Base-by-base conservation (phyloP, 2,888 invertebrate species). In the Proisotoma minuta region DNA sequence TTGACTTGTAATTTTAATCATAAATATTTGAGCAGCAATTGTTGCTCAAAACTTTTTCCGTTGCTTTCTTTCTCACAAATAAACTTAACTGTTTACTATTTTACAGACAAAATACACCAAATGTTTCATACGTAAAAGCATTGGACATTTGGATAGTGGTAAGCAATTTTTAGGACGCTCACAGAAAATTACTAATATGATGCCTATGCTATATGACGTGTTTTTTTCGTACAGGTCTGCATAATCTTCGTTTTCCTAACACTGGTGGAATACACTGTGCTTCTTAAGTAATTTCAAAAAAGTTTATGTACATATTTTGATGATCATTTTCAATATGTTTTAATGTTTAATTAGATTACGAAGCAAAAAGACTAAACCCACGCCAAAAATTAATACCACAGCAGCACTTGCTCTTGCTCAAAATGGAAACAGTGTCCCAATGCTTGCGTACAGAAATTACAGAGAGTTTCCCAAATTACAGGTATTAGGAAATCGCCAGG, bases 131-230 rank as follows among this genome's bases (percentile, higher is more conserved):
- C 49, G 72, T 72, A 5, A 43, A 43, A 54, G 73, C 70, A 10
- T 54, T 73, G 54, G 73, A 73, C 47, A 73, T 73, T 51, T 73
- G 71, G 73, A 73, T 73, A 71, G 71, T 73, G 49, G 64, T 52
- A 29, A 28, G 52, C n/a, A 57, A 34, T 34, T 34, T 34, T 15
- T 34, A 34, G 34, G n/a, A n/a, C n/a, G n/a, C n/a, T n/a, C n/a
- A n/a, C n/a, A n/a, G n/a, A 51, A 51, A 51, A 10, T 51, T 23
- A 8, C 23, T 51, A 23, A 23, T 23, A 12, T 51, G 15, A 34
- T 34, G n/a, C n/a, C n/a, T n/a, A n/a, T n/a, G n/a, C n/a, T n/a
- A n/a, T n/a, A n/a, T n/a, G n/a, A n/a, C n/a, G n/a, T n/a, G n/a
- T 18, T 18, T 3, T 50, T 8, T 8, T 50, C 20, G 26, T 52